Evolutionary conservation across 2,113 vertebrate genomes (phyloP).

Genomic region (Syngnathoides biaculeatus): DNA sequence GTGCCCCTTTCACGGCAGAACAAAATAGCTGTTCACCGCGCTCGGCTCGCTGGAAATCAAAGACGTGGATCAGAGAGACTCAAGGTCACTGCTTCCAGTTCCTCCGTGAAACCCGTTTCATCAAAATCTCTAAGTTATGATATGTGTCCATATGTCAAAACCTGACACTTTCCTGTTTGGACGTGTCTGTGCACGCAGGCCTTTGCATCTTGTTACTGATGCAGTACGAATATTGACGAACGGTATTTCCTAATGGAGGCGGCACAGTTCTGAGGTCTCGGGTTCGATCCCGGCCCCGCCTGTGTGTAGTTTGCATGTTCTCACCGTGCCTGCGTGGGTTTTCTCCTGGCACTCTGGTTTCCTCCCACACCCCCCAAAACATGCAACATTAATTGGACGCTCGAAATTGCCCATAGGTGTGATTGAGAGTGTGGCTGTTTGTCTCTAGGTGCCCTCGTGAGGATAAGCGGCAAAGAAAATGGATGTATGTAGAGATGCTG

Average conservation of each 20-base stretch:
- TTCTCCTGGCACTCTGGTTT: too few relatives aligned
- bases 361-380: too few relatives aligned
- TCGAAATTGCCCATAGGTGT: too few relatives aligned
- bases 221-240: slow-evolving; percentile 18
- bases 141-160: not conserved
- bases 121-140: not conserved
- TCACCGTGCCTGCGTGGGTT: too few relatives aligned
- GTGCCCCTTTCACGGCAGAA: not conserved
- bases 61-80: slow-evolving; percentile 5
- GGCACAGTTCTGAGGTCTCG: too few relatives aligned
- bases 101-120: not conserved
- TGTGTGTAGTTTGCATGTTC: too few relatives aligned
- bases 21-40: slow-evolving; percentile 9
- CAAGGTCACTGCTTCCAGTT: slow-evolving; percentile 1
- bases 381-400: too few relatives aligned
- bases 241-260: slow-evolving; percentile 23
- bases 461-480: too few relatives aligned
- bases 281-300: too few relatives aligned
- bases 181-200: slow-evolving; percentile 1
- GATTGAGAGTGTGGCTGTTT: too few relatives aligned
- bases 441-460: too few relatives aligned
- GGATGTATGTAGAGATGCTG: too few relatives aligned
- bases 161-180: slow-evolving; percentile 7
- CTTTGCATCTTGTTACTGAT: slow-evolving; percentile 3
- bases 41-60: not conserved